phyloP scores from a whole-genome alignment of 1,140 invertebrate species.

The Nixonia krombeini region DNA sequence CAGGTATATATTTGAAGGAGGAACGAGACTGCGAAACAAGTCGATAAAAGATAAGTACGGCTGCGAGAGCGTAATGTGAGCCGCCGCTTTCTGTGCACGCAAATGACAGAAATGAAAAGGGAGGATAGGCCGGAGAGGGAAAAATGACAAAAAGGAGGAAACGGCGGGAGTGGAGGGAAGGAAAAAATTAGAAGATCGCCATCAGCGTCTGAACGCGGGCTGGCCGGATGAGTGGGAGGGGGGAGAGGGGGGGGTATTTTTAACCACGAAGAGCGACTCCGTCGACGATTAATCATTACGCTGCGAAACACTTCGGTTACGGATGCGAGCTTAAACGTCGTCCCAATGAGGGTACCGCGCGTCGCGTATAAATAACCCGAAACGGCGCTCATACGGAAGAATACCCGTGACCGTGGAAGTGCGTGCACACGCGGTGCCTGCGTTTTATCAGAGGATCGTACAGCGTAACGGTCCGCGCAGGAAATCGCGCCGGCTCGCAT shows the following conservation, averaged over 20 bases:
- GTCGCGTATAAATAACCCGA: constrained; percentile 54
- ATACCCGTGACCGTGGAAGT: constrained; percentile 17
- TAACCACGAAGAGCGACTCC: constrained; percentile 19
- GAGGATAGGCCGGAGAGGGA: constrained; percentile 21
- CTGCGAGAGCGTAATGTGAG: constrained; percentile 37
- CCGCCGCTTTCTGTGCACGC: constrained; percentile 37
- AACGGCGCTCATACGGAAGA: constrained; percentile 1
- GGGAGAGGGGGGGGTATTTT: constrained; percentile 35
- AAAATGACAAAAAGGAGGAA: constrained; percentile 29
- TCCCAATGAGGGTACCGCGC: constrained; percentile 31
- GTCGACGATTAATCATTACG: constrained; percentile 56
- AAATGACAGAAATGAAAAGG: constrained; percentile 47
- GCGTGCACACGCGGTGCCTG: constrained; percentile 14
- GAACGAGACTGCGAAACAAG: constrained; percentile 44
- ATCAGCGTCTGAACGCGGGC: constrained; percentile 12
- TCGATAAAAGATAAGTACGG: constrained; percentile 46
- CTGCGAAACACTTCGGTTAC: constrained; percentile 34
- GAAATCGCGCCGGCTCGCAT: constrained; percentile 17
- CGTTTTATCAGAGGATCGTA: constrained; percentile 32
- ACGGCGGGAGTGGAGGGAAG: constrained; percentile 3
- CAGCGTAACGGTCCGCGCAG: constrained; percentile 18
- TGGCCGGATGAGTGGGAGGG: constrained; percentile 11
- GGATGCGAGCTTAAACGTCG: constrained; percentile 32
- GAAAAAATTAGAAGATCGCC: constrained; percentile 27
- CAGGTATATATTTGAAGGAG: constrained; percentile 44